These are phyloP conservation scores for Sinocyclocheilus anophthalmus DNA, from an alignment of 2,113 vertebrate species.

Conservation along the genomic window DNA sequence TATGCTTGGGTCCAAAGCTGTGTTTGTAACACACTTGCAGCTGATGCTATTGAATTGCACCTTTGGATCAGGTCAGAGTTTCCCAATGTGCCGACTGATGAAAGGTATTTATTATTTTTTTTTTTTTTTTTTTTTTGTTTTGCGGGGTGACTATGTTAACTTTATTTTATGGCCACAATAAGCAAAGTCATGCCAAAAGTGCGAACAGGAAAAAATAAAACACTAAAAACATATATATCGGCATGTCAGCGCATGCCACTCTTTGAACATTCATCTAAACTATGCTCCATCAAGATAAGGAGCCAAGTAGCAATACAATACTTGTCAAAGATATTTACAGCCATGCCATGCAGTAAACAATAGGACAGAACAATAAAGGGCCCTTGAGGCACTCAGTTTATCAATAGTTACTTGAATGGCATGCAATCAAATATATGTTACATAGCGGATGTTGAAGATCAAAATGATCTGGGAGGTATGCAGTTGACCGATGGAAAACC, in stretches of 20 bases:
- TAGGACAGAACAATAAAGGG: constrained; percentile 12
- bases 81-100: too few species aligned
- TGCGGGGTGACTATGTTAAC: too few species aligned
- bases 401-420: not conserved
- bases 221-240: not conserved
- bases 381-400: not conserved
- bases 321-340: constrained; percentile 35
- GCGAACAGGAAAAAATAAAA: not conserved
- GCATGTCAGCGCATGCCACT: constrained; percentile 4
- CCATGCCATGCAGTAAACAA: not conserved
- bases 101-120: too few species aligned
- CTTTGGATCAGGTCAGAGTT: too few species aligned
- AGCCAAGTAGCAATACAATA: not conserved
- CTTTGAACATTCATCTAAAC: constrained; percentile 26
- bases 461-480: not conserved
- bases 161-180: not conserved
- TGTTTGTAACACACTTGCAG: too few species aligned
- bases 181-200: not conserved
- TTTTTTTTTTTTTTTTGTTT: too few species aligned
- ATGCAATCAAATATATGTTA: not conserved
- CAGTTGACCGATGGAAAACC: not conserved
- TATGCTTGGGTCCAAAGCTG: too few species aligned
- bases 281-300: constrained; percentile 23
- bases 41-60: too few species aligned
- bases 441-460: not conserved